Percentiles rank a stretch among this genome's conserved stretches.
These are phyloP conservation scores for Hydractinia echinata DNA, from an alignment of 30 jellyfish, hydroid and myxozoan genomes.

Conservation along the genomic window DNA sequence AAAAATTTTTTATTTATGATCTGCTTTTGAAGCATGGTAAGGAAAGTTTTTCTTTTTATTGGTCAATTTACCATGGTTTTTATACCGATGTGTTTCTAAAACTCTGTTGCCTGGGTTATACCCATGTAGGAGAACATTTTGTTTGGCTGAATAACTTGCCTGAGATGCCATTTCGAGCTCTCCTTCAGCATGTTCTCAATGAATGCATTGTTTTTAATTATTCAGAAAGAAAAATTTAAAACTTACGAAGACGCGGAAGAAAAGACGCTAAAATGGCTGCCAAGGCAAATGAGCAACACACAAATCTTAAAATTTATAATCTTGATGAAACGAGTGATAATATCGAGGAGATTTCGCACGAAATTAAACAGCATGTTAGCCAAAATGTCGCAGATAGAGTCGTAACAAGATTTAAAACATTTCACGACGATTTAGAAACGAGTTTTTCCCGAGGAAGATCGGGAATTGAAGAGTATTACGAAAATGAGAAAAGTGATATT, in stretches of 20 bases:
- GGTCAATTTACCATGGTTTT: too few species aligned
- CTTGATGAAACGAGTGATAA: conserved; percentile 20
- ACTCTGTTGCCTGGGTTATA: too few species aligned
- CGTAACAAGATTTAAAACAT: neutral
- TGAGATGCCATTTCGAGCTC: too few species aligned
- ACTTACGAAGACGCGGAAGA: neutral
- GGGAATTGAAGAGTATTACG: conserved; percentile 35
- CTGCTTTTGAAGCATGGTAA: too few species aligned
- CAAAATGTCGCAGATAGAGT: neutral
- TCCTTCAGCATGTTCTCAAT: neutral
- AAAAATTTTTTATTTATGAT: too few species aligned
- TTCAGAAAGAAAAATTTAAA: neutral
- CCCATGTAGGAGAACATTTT: too few species aligned
- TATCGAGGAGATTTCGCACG: conserved; percentile 19
- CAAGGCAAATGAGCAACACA: neutral
- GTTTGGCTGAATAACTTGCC: too few species aligned
- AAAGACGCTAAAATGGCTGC: conserved; percentile 23
- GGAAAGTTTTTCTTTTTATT: too few species aligned
- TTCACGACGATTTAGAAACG: conserved; percentile 14
- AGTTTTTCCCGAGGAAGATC: conserved; percentile 15
- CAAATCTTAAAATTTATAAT: neutral
- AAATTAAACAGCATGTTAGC: neutral
- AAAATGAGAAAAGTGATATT: conserved; percentile 68
- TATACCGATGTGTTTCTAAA: too few species aligned
- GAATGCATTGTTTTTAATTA: neutral